Base-by-base conservation (phyloP, 2,113 vertebrate species). In the Eupsittula cactorum region DNA sequence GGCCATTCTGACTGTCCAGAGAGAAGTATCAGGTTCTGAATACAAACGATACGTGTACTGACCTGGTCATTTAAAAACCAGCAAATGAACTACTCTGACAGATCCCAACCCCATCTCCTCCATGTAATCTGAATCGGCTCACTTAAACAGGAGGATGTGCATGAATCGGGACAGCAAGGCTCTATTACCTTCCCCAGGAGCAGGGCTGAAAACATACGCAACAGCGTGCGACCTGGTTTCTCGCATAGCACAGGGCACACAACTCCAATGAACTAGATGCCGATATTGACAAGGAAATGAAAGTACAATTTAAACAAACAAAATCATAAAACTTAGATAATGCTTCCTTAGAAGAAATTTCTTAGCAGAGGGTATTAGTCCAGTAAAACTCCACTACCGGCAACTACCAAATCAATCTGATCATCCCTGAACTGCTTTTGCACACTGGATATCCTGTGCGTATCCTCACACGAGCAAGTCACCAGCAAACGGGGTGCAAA, bases 101-200 rank as follows among this genome's bases (percentile, higher is more conserved):
- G 91, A 90, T 80, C 82, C 94, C 96, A 93, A 57, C 79, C 82
- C 90, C 90, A 93, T 88, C 93, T 92, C 64, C 52, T 50, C 52
- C 0, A 0, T 65, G 92, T 92, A 96, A 96, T 68, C 88, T 91
- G 94, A 95, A 95, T 92, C 96, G 73, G 68, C 93, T 86, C 1
- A 4, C 55, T 83, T 93, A 39, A 79, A 80, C 19, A 71, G 74
- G 74, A 96, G 83, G 77, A 94, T 55, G 74, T 33, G 77, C 95
- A 67, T 3, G 62, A 95, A 84, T 87, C 92, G 78, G 88, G 93
- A 89, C 49, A 18, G 41, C 31, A 27, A 52, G 57, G 86, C 13
- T 96, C 76, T 0, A 2, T 91, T 96, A 82, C 90, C 74, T 73
- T 86, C 62, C 67, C 70, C 59, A 28, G 86, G 77, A 65, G 73